These are phyloP conservation scores for Acanthurus leucopareius DNA, from an alignment of 2,797 vertebrate species.

Conservation along the genomic window DNA sequence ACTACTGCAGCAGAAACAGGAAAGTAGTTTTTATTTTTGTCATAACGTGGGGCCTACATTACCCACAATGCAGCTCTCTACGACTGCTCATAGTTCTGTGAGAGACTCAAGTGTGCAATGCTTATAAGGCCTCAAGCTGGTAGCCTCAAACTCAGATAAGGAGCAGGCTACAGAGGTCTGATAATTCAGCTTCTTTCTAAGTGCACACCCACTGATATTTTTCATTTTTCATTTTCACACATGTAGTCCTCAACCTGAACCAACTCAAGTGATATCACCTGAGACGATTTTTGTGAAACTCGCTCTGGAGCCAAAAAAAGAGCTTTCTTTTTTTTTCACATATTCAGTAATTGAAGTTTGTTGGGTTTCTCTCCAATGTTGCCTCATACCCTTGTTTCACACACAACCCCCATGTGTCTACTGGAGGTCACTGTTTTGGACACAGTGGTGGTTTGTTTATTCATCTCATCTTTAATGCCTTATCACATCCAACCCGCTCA, in stretches of 20 bases:
- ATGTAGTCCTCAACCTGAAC: not conserved
- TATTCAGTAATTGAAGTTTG: not conserved
- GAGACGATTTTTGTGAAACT: not conserved
- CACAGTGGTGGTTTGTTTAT: not conserved
- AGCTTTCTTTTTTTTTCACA: not conserved
- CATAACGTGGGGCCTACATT: not conserved
- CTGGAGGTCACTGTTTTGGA: slow-evolving; percentile 12
- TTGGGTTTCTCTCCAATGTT: not conserved
- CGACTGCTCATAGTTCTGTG: not conserved
- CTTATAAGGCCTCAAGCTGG: not conserved
- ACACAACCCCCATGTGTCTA: not conserved
- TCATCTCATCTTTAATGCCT: slow-evolving; percentile 13
- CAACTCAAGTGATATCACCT: not conserved
- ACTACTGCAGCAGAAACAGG: too few relatives aligned
- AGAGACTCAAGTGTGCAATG: not conserved
- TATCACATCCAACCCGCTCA: slow-evolving; percentile 20
- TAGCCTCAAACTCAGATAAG: not conserved
- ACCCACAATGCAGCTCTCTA: not conserved
- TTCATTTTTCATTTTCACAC: not conserved
- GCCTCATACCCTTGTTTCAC: not conserved
- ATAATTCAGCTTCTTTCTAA: not conserved
- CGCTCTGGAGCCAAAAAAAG: too few relatives aligned
- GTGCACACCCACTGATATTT: not conserved
- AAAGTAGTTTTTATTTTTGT: not conserved
- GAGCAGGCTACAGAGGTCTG: not conserved